A percentile compares a stretch with the other conserved stretches of the same genome.
Evolutionary conservation across 2,113 vertebrate species (phyloP).

Genomic region (Catharus bicknelli): DNA sequence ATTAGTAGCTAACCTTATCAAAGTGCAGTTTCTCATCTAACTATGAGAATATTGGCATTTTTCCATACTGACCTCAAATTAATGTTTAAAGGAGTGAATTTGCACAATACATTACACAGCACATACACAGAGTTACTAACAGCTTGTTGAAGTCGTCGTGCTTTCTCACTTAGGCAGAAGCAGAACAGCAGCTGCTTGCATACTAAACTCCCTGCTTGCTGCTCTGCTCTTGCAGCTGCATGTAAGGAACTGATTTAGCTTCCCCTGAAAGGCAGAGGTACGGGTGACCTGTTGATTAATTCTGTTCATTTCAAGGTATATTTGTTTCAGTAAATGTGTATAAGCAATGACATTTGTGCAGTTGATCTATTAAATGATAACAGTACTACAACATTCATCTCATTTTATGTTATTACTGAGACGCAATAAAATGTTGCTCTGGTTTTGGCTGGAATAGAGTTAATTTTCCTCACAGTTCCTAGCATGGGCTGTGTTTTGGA

Average conservation of each 20-base stretch:
- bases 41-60: neutral
- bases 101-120: neutral
- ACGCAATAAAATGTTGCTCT: neutral
- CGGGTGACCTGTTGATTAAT: slow-evolving; percentile 4
- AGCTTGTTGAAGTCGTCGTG: neutral
- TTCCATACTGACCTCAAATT: slow-evolving; percentile 13
- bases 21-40: neutral
- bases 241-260: neutral
- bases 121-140: neutral
- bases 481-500: neutral
- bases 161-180: neutral
- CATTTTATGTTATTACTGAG: slow-evolving; percentile 52
- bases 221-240: neutral
- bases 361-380: slow-evolving; percentile 45
- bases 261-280: neutral
- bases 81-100: neutral
- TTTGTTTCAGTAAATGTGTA: slow-evolving; percentile 48
- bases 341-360: slow-evolving; percentile 25
- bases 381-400: slow-evolving; percentile 19
- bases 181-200: neutral
- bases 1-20: neutral
- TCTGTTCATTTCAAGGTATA: slow-evolving; percentile 30
- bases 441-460: neutral
- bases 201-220: neutral
- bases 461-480: neutral